These are phyloP conservation scores for Peromyscus nudipes DNA, from an alignment of 2,797 vertebrate species.

Conservation along the genomic window DNA sequence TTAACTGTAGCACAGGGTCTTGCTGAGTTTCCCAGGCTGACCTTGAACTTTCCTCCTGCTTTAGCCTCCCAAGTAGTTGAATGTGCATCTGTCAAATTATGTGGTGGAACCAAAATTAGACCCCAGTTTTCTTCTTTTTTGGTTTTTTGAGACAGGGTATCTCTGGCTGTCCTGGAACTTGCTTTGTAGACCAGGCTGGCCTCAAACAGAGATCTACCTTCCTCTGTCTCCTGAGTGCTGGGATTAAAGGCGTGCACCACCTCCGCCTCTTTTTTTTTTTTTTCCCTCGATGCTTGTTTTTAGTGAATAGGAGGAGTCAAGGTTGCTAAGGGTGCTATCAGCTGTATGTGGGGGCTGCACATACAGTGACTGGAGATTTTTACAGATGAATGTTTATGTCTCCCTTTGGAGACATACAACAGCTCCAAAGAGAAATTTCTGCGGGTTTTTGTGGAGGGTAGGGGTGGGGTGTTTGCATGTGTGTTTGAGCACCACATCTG, in stretches of 20 bases:
- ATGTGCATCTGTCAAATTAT: not conserved
- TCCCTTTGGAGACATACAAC: not conserved
- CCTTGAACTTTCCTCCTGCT: not conserved
- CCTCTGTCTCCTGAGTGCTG: too few species aligned
- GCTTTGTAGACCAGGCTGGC: too few species aligned
- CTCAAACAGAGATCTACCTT: too few species aligned
- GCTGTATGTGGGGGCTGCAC: not conserved
- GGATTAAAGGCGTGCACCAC: too few species aligned
- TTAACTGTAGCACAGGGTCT: not conserved
- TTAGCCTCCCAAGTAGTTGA: not conserved
- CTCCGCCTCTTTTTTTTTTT: not conserved
- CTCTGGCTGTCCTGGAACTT: too few species aligned
- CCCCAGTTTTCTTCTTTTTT: not conserved
- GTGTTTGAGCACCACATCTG: not conserved
- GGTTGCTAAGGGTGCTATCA: not conserved
- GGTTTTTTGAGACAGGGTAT: too few species aligned
- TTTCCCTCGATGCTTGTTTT: not conserved
- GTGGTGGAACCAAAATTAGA: not conserved
- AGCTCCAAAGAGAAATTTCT: not conserved
- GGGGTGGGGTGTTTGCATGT: not conserved
- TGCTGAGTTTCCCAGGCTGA: not conserved
- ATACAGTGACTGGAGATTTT: not conserved
- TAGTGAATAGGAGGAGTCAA: not conserved
- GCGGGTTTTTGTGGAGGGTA: not conserved
- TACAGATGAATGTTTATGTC: not conserved